These are phyloP conservation scores for Apantesis nais DNA, from an alignment of 2,888 invertebrate genomes.

Conservation along the genomic window DNA sequence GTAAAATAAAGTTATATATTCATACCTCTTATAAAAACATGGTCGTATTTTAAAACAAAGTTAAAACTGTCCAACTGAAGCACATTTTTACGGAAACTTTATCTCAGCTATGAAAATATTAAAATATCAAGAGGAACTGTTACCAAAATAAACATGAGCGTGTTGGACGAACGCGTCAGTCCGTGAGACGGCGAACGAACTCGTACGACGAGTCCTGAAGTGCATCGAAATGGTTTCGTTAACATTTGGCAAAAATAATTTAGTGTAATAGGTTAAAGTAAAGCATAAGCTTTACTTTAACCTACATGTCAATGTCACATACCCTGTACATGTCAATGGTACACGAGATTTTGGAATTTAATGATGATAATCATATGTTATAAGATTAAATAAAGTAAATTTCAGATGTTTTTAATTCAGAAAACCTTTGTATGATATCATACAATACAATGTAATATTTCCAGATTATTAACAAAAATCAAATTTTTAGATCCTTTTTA, in stretches of 20 bases:
- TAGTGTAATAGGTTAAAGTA: neutral
- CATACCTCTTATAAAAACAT: constrained; percentile 10
- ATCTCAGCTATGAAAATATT: constrained; percentile 13
- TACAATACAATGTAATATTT: no score
- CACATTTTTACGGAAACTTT: constrained; percentile 18
- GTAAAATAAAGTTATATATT: constrained; percentile 1
- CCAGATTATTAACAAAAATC: neutral
- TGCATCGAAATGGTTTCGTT: neutral
- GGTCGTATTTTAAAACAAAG: constrained; percentile 13
- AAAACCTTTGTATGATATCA: no score
- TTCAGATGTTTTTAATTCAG: no score
- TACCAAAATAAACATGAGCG: constrained; percentile 17
- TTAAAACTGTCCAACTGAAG: constrained; percentile 15
- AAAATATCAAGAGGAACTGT: constrained; percentile 13
- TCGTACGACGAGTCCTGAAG: constrained; percentile 6
- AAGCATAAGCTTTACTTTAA: no score
- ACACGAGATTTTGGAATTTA: neutral
- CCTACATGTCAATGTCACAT: no score
- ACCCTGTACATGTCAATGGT: no score
- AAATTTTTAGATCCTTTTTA: neutral
- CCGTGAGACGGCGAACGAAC: constrained; percentile 11
- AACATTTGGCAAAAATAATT: neutral
- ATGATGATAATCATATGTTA: neutral
- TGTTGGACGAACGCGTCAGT: neutral
- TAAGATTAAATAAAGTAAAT: neutral